phyloP scores from a whole-genome alignment of 2,797 vertebrate species.

The Pipistrellus pipistrellus region DNA sequence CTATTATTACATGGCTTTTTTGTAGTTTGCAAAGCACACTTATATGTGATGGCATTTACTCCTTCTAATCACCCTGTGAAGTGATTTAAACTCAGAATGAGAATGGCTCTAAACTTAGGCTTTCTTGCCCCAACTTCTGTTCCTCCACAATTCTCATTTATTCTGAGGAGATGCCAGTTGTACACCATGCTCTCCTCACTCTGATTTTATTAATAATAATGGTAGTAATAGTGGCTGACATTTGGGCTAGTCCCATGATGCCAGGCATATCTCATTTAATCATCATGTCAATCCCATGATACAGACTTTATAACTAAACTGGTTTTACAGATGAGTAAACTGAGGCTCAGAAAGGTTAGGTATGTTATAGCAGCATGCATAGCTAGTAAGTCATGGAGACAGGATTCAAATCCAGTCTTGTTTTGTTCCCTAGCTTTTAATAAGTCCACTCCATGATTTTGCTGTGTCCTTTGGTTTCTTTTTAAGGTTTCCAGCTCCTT shows the following conservation, averaged over 20 bases:
- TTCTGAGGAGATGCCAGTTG: not conserved
- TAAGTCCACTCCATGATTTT: not conserved
- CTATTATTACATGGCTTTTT: constrained; percentile 2
- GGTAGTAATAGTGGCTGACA: not conserved
- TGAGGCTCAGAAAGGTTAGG: not conserved
- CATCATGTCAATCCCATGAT: not conserved
- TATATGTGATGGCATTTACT: not conserved
- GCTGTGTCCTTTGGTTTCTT: not conserved
- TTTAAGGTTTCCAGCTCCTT: constrained; percentile 8
- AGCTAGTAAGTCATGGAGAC: not conserved
- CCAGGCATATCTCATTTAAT: not conserved
- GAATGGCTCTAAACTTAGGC: not conserved
- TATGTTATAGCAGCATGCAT: not conserved
- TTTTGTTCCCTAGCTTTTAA: constrained; percentile 2
- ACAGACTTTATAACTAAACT: not conserved
- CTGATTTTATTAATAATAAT: constrained; percentile 8
- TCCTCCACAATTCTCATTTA: not conserved
- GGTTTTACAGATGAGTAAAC: constrained; percentile 23
- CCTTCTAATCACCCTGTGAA: not conserved
- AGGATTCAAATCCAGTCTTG: not conserved
- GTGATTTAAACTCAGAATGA: constrained; percentile 25
- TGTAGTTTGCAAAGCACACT: not conserved
- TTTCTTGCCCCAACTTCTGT: not conserved
- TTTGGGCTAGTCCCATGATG: not conserved
- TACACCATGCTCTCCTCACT: not conserved